Base-by-base conservation (phyloP, 1,140 invertebrate genomes). In the Zaprionus taronus region DNA sequence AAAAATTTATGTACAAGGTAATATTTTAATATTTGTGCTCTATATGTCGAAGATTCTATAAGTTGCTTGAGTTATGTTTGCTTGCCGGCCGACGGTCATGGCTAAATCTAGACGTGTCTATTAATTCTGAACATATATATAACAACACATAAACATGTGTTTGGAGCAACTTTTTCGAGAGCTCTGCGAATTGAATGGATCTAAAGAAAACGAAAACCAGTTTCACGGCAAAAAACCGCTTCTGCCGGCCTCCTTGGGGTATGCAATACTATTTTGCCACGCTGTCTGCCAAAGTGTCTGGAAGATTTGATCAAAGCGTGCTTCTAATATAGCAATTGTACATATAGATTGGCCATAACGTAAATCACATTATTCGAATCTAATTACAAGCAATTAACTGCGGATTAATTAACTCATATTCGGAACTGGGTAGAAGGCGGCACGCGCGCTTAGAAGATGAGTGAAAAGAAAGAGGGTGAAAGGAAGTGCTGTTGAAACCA, bases 371-470 rank as follows among this genome's bases (percentile, higher is more conserved):
- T 79, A 79, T 56, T 49, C 15, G 61, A 76, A 60, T 64, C 31
- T 78, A 81, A 84, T 84, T 85, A 82, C 67, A 65, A 62, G 64
- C 76, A 57, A 76, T 77, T 83, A 64, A 68, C 41, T 12, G 31
- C 20, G n/a, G 34, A 63, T 57, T 56, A 67, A 66, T 67, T 72
- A 58, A 67, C 65, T 65, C 41, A 28, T 14, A 70, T 28, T 57
- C n/a, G 11, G 38, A 53, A 56, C 71, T 65, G 49, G 44, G 65
- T 49, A 63, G 31, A 34, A 34, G 58, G 14, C 51, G 82, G 81
- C 79, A 81, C 73, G 73, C 81, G 77, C 81, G 73, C 53, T 75
- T 26, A 55, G 56, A 71, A 55, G 56, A 64, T 72, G 71, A 71
- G 62, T 73, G 68, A 82, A 86, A 86, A 75, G 53, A 36, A 51